These are phyloP conservation scores for fruit fly (Drosophila melanogaster) DNA, from an alignment of 1,140 invertebrate genomes.

Conservation along the genomic window Release_6_plus_ISO1_MT NT_033777.3:20995501-20996000, in stretches of 20 bases:
- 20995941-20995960: not conserved
- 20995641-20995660: slow-evolving; percentile 38
- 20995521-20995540: slow-evolving; percentile 28
- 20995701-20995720: slow-evolving; percentile 40
- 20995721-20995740: slow-evolving; percentile 33
- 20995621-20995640: slow-evolving; percentile 22
- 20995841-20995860: not conserved
- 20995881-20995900: too few relatives aligned
- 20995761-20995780: too few relatives aligned
- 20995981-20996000: not conserved
- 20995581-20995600: slow-evolving; percentile 17
- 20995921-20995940: not conserved
- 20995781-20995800: too few relatives aligned
- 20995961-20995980: too few relatives aligned
- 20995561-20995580: not conserved
- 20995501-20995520: slow-evolving; percentile 50
- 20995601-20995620: slow-evolving; percentile 22
- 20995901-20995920: too few relatives aligned
- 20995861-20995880: too few relatives aligned
- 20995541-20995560: slow-evolving; percentile 52
- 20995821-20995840: not conserved
- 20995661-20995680: slow-evolving; percentile 25
- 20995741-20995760: slow-evolving; percentile 9
- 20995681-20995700: slow-evolving; percentile 28
- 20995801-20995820: too few relatives aligned